These are phyloP conservation scores for Contarinia nasturtii DNA, from an alignment of 1,140 invertebrate species.

Conservation along the genomic window DNA sequence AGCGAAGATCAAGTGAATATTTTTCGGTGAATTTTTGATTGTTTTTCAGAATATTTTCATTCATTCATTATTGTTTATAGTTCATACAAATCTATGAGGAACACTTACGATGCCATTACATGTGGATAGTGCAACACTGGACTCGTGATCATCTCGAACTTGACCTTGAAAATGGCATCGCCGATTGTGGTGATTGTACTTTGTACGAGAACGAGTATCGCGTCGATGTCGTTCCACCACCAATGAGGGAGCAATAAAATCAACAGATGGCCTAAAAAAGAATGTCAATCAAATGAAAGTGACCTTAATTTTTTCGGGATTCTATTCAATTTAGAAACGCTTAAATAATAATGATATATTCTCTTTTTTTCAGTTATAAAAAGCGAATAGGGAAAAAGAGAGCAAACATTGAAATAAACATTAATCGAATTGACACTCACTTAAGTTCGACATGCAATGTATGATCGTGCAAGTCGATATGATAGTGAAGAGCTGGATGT, in stretches of 20 bases:
- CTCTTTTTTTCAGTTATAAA: not conserved
- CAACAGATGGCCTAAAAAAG: conserved; percentile 33
- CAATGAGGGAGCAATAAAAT: conserved; percentile 46
- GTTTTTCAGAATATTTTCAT: no score
- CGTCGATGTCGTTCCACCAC: conserved; percentile 47
- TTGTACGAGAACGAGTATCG: conserved; percentile 28
- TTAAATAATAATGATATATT: not conserved
- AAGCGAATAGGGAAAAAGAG: not conserved
- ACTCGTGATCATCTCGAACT: conserved; percentile 40
- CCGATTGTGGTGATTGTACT: conserved; percentile 24
- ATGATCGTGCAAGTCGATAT: conserved; percentile 28
- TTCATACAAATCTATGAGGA: no score
- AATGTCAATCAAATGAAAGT: conserved; percentile 6
- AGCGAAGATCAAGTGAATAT: no score
- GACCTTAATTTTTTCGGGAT: not conserved
- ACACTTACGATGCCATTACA: conserved; percentile 66
- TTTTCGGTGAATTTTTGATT: no score
- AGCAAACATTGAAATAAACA: not conserved
- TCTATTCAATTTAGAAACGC: not conserved
- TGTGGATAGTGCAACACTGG: conserved; percentile 52
- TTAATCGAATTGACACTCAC: conserved; percentile 7
- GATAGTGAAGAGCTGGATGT: conserved; percentile 28
- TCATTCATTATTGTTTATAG: no score
- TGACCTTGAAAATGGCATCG: conserved; percentile 59
- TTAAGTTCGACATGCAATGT: conserved; percentile 31